Base-by-base conservation (phyloP, 2,113 vertebrate genomes). In the Calyptommatus sinebrachiatus region DNA sequence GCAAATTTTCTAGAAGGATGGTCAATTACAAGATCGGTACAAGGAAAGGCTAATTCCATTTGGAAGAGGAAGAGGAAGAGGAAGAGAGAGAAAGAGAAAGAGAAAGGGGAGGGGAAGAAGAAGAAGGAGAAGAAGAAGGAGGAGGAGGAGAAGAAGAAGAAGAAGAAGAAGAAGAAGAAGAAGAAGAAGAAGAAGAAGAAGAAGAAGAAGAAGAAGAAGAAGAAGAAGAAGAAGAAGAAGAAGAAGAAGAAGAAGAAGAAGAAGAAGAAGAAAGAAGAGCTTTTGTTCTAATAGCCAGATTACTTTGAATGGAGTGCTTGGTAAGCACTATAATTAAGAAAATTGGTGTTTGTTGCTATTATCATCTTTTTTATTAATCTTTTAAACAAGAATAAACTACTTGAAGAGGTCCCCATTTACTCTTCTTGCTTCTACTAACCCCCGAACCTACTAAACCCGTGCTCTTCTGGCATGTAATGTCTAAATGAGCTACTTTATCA, bases 311-410 rank as follows among this genome's bases (percentile, higher is more conserved):
- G 91, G 86, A 86, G 86, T 93, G 93, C 91, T 95, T 88, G 91
- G 93, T 95, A 94, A 96, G 94, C 95, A 94, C 29, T 79, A 89
- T 96, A 96, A 97, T 97, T 97, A 97, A 94, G 95, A 97, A 97
- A 96, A 97, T 96, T 94, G 95, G 94, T 91, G 81, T 24, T 91
- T 95, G 95, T 96, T 95, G 94, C 90, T 92, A 90, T 94, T 96
- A 96, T 94, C 92, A 95, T 95, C 94, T 91, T 53, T 95, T 92
- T 91, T 41, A 41, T 95, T 95, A 90, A 93, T 92, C 93, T 93
- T 94, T 91, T 93, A 92, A 95, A 96, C 93, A 95, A 94, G 94
- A 95, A 91, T 93, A 96, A 97, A 97, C 95, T 96, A 94, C 95
- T 95, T 95, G 94, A 95, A 96, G 94, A 96, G 94, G 92, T 96